A percentile compares a stretch with the other conserved stretches of the same genome.
Conservation (phyloP, 2,888 invertebrate species). For the Notodonta dromedarius region DNA sequence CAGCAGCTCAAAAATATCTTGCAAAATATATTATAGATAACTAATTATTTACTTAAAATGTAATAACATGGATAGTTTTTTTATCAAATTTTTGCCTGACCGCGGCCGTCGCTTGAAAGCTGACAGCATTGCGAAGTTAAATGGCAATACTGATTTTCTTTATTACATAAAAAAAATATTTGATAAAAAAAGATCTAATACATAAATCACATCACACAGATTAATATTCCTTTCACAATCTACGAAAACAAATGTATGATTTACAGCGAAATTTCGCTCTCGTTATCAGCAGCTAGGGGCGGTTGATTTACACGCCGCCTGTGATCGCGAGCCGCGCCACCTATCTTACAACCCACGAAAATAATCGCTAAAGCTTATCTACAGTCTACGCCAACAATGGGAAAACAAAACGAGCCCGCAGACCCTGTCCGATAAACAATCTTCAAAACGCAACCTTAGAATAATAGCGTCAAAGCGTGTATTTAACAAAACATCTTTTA, state of each 20-base stretch:
- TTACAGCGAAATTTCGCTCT: slow-evolving; percentile 68
- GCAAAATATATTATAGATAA: too few species aligned
- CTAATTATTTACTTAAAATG: too few species aligned
- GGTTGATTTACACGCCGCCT: slow-evolving; percentile 75
- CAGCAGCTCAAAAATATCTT: too few species aligned
- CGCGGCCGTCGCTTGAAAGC: too few species aligned
- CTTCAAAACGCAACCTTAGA: slow-evolving; percentile 12
- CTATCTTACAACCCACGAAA: slow-evolving; percentile 51
- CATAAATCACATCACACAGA: slow-evolving; percentile 42
- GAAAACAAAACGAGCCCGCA: slow-evolving; percentile 45
- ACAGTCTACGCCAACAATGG: slow-evolving; percentile 48
- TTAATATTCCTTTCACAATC: slow-evolving; percentile 59
- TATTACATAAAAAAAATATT: too few species aligned
- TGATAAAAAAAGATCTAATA: slow-evolving; percentile 22
- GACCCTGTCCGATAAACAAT: slow-evolving; percentile 29
- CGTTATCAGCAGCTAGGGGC: slow-evolving; percentile 70
- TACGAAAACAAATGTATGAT: slow-evolving; percentile 77
- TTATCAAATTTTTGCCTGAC: too few species aligned
- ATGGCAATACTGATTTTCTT: too few species aligned
- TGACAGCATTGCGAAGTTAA: too few species aligned
- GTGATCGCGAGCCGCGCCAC: slow-evolving; percentile 35
- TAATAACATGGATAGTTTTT: too few species aligned
- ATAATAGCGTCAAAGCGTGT: slow-evolving; percentile 28
- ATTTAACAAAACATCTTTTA: slow-evolving; percentile 23
- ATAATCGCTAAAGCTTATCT: slow-evolving; percentile 59